Evolutionary conservation across 2,113 vertebrate genomes (phyloP).

Genomic region (Formicarius rufipectus): DNA sequence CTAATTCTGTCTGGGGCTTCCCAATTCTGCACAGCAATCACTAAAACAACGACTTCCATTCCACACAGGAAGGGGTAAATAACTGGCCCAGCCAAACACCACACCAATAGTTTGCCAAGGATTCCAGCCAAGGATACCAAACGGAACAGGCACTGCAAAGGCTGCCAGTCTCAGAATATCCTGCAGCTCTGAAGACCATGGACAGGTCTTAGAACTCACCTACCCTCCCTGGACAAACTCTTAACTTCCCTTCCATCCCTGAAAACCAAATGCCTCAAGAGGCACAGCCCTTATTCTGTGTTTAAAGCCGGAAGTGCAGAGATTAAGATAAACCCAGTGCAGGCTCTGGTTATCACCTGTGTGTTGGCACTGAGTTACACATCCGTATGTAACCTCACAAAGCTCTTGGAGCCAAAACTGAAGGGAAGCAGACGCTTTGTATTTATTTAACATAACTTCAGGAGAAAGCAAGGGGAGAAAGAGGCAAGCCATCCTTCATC

Average conservation of each 20-base stretch:
- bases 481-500: background rate
- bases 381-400: background rate
- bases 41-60: background rate
- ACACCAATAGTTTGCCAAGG: background rate
- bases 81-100: background rate
- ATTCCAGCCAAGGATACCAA: background rate
- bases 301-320: background rate
- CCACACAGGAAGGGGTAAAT: background rate
- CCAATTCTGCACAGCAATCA: background rate
- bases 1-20: conserved; percentile 10
- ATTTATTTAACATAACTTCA: background rate
- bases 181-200: background rate
- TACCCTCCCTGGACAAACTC: background rate
- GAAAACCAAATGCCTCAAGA: background rate
- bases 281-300: background rate
- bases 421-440: background rate
- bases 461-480: background rate
- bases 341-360: background rate
- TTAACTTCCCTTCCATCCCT: background rate
- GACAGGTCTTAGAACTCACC: background rate
- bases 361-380: background rate
- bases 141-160: background rate
- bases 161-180: background rate
- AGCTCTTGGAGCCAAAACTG: background rate
- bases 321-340: background rate